Conservation (phyloP, 2,888 invertebrate species). For the Epicampocera succincta region DNA sequence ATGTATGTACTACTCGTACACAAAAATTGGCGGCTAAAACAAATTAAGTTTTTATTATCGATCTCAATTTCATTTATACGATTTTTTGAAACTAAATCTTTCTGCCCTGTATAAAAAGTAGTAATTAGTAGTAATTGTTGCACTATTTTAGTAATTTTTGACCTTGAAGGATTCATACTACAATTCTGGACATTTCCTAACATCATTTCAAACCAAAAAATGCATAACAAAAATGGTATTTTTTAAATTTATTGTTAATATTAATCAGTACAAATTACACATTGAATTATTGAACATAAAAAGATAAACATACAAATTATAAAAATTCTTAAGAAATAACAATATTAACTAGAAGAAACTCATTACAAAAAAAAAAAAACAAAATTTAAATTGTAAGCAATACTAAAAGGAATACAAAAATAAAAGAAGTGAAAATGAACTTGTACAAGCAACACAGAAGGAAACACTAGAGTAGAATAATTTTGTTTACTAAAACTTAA, state of each 20-base stretch:
- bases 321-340: slow-evolving; percentile 55
- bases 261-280: slow-evolving; percentile 78
- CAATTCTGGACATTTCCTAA: too few species aligned
- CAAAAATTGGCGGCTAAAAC: too few species aligned
- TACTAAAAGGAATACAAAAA: slow-evolving; percentile 53
- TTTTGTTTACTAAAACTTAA: too few species aligned
- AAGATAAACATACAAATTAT: slow-evolving; percentile 53
- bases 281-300: slow-evolving; percentile 67
- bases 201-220: not conserved
- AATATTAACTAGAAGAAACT: slow-evolving; percentile 54
- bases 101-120: too few species aligned
- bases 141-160: too few species aligned
- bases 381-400: slow-evolving; percentile 46
- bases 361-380: slow-evolving; percentile 24
- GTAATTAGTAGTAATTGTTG: too few species aligned
- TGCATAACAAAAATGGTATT: not conserved
- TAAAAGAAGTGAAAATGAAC: slow-evolving; percentile 28
- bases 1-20: too few species aligned
- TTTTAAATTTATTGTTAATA: slow-evolving; percentile 74
- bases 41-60: too few species aligned
- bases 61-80: too few species aligned
- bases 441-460: slow-evolving; percentile 56
- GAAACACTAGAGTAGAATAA: not conserved
- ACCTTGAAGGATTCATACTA: too few species aligned
- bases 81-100: too few species aligned